These are phyloP conservation scores for Charanyca ferruginea DNA, from an alignment of 2,888 invertebrate species.

Conservation along the genomic window DNA sequence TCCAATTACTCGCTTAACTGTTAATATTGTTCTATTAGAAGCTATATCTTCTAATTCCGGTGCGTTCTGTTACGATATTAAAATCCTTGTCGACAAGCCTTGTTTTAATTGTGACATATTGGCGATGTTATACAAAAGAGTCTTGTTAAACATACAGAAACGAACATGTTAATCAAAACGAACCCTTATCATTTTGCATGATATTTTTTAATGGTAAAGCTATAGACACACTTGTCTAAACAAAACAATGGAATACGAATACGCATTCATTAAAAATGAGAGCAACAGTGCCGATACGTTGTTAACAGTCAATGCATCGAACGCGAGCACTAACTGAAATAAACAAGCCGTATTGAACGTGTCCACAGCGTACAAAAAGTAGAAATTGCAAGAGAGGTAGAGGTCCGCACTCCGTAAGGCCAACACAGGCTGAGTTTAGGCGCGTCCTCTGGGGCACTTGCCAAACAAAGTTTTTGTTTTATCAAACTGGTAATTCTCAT, in stretches of 20 bases:
- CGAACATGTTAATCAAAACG: constrained; percentile 10
- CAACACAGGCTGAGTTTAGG: constrained; percentile 70
- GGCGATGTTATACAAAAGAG: constrained; percentile 6
- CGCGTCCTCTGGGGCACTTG: constrained; percentile 82
- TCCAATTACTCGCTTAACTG: constrained; percentile 81
- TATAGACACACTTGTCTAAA: constrained; percentile 15
- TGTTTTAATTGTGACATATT: constrained; percentile 28
- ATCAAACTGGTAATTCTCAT: constrained; percentile 88
- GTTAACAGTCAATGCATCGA: constrained; percentile 31
- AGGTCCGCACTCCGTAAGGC: constrained; percentile 63
- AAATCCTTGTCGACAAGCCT: constrained; percentile 39
- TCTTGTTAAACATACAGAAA: constrained; percentile 9
- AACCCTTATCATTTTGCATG: constrained; percentile 20
- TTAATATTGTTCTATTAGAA: constrained; percentile 74
- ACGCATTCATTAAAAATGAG: constrained; percentile 35
- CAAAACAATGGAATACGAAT: constrained; percentile 36
- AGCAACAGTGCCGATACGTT: constrained; percentile 15
- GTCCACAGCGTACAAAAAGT: constrained; percentile 70
- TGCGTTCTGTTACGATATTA: constrained; percentile 55
- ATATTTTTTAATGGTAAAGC: constrained; percentile 23
- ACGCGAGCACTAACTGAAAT: constrained; percentile 48
- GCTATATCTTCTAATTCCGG: constrained; percentile 66
- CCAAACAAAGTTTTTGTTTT: constrained; percentile 88
- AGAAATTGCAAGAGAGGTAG: constrained; percentile 76
- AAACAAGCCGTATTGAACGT: constrained; percentile 67